Percentiles rank a stretch among this genome's conserved stretches.
These are phyloP conservation scores for Catharus fuscescens DNA, from an alignment of 2,113 vertebrate species.

Conservation along the genomic window DNA sequence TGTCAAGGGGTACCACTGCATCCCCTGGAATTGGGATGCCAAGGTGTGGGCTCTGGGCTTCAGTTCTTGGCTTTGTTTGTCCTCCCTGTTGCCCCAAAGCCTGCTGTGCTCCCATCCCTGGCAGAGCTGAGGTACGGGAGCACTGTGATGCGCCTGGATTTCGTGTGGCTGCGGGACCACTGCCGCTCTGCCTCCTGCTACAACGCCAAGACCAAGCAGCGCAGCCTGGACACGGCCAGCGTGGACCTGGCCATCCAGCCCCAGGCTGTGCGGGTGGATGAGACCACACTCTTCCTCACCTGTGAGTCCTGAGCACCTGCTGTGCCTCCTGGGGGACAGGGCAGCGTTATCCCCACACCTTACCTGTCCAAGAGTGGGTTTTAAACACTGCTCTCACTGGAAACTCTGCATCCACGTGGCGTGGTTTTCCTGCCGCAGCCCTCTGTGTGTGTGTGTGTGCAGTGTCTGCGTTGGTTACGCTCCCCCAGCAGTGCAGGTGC, in stretches of 20 bases:
- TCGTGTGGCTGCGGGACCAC: slow-evolving; percentile 93
- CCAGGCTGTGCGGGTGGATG: slow-evolving; percentile 71
- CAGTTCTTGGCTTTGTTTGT: background rate
- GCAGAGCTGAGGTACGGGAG: slow-evolving; percentile 79
- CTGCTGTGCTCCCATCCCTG: background rate
- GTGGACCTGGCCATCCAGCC: slow-evolving; percentile 87
- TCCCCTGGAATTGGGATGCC: rapidly evolving
- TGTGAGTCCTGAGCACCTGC: slow-evolving; percentile 74
- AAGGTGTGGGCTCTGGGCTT: background rate
- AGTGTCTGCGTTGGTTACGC: background rate
- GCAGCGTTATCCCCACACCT: background rate
- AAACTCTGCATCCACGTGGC: background rate
- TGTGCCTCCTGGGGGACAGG: background rate
- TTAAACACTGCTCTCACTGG: background rate
- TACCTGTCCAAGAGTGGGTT: background rate
- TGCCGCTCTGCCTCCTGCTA: slow-evolving; percentile 88
- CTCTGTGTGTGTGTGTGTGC: background rate
- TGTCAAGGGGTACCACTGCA: background rate
- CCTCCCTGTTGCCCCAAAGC: background rate
- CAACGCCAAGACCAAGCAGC: slow-evolving; percentile 86
- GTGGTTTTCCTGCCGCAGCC: background rate
- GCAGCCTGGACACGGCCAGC: slow-evolving; percentile 86
- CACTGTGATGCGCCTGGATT: slow-evolving; percentile 83
- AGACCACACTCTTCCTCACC: slow-evolving; percentile 81
- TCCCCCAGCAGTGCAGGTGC: background rate